Evolutionary conservation across 2,888 invertebrate genomes (phyloP).

Genomic region (Drosophila lutescens): DNA sequence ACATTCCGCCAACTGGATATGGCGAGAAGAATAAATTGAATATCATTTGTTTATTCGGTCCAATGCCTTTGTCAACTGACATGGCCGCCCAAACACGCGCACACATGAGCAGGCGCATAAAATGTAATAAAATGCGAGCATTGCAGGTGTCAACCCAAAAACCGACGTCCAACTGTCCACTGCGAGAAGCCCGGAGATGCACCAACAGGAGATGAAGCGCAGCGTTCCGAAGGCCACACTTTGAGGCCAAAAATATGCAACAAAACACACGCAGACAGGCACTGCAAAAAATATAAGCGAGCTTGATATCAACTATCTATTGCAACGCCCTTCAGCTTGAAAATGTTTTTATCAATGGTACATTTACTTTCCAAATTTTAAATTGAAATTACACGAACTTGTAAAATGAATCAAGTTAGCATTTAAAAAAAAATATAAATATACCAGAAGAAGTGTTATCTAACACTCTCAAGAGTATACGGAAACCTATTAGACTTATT

Average conservation of each 20-base stretch:
- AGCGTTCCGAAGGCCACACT: constrained; percentile 66
- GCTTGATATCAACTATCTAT: too few relatives aligned
- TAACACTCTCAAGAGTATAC: too few relatives aligned
- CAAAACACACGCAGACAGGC: constrained; percentile 13
- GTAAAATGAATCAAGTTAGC: too few relatives aligned
- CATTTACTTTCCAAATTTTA: too few relatives aligned
- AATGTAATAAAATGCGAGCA: constrained; percentile 78
- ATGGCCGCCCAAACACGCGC: constrained; percentile 37
- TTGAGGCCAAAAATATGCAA: constrained; percentile 75
- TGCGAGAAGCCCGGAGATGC: constrained; percentile 42
- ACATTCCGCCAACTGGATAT: constrained; percentile 36
- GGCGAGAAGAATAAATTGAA: constrained; percentile 72
- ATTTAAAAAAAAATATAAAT: too few relatives aligned
- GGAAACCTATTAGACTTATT: too few relatives aligned
- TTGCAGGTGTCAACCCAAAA: constrained; percentile 74
- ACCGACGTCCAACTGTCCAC: constrained; percentile 71
- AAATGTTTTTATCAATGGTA: too few relatives aligned
- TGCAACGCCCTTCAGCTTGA: too few relatives aligned
- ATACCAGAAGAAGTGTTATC: too few relatives aligned
- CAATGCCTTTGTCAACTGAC: constrained; percentile 73
- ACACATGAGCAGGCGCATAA: constrained; percentile 49
- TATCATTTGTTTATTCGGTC: constrained; percentile 78
- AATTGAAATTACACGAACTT: too few relatives aligned
- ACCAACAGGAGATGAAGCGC: constrained; percentile 9
- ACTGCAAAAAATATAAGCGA: background rate